A percentile compares a stretch with the other conserved stretches of the same genome.
Evolutionary conservation across 2,888 invertebrate genomes (phyloP).

Genomic region (Nephrotoma appendiculata): DNA sequence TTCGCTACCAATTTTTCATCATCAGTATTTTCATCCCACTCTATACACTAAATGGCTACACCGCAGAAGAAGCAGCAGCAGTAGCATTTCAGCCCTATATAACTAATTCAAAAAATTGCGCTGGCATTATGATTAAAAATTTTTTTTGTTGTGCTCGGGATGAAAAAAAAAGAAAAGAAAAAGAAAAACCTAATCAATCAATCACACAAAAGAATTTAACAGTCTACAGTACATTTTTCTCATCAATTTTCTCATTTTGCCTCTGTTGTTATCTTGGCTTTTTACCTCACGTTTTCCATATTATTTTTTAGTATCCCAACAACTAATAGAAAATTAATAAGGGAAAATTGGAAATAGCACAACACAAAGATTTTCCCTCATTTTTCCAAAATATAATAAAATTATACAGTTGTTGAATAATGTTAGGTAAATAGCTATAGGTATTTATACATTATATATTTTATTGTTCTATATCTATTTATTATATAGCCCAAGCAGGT

Average conservation of each 20-base stretch:
- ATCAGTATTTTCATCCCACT: not conserved
- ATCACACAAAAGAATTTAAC: not conserved
- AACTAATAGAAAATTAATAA: not conserved
- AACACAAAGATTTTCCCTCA: not conserved
- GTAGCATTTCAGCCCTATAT: not conserved
- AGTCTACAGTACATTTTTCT: not conserved
- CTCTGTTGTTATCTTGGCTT: not conserved
- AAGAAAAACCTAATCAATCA: not conserved
- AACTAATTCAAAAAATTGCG: not conserved
- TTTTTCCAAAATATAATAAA: not conserved
- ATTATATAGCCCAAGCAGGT: not conserved
- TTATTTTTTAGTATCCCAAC: not conserved
- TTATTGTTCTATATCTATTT: not conserved
- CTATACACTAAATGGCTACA: too few relatives aligned
- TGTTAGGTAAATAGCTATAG: too few relatives aligned
- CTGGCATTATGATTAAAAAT: not conserved
- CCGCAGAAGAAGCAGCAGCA: too few relatives aligned
- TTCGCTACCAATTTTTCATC: not conserved
- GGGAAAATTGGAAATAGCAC: not conserved
- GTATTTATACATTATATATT: too few relatives aligned
- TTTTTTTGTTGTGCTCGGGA: not conserved
- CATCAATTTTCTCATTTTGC: not conserved
- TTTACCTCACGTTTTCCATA: not conserved
- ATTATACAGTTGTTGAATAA: not conserved
- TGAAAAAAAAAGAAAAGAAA: not conserved